Evolutionary conservation across 2,888 invertebrate genomes (phyloP), one percentile per base, ranked within the genome.

Genomic region (Aspidiotus destructor): DNA sequence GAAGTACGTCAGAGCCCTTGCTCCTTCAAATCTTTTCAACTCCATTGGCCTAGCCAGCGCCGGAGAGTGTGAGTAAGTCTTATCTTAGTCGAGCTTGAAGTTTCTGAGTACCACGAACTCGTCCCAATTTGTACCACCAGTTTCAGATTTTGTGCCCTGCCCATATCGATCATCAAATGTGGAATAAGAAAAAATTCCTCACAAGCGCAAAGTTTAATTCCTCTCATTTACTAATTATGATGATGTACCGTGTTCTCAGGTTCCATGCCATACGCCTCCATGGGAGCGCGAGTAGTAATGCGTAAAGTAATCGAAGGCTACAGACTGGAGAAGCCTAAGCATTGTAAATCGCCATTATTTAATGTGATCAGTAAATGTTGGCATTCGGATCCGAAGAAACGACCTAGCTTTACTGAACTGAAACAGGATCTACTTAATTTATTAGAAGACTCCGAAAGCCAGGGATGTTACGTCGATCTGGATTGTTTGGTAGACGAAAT

Each of bases 251-350:
- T 62, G 41, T 68, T 73, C 76, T 10, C 77, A 90, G 91, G 91
- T 69, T 88, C 88, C 62, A 89, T 89, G 75, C 91, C 91, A 6
- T 91, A 91, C 78, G 87, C 89, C n/a, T 85, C 87, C 70, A 85
- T 91, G 83, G 86, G 88, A 0, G 89, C 89, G 0, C 84, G 89
- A 10, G 89, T 90, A 75, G 90, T 91, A n/a, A 84, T 90, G 76
- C 82, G 88, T 9, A 84, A 86, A 52, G 88, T 91, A 61, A 84
- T 88, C 28, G 86, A 85, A 73, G 91, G 90, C 40, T 85, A 87
- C 76, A 81, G 89, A 0, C 83, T 90, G 69, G 87, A 89, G 74
- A 81, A 88, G 64, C 91, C 91, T 1, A 83, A 85, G 69, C 89
- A 90, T 78, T 89, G 89, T 78, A 85, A 86, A 73, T 85, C 86